Percentiles rank a stretch among this genome's conserved stretches.
phyloP scores from a whole-genome alignment of 2,113 vertebrate species.

The Tragelaphus scriptus region DNA sequence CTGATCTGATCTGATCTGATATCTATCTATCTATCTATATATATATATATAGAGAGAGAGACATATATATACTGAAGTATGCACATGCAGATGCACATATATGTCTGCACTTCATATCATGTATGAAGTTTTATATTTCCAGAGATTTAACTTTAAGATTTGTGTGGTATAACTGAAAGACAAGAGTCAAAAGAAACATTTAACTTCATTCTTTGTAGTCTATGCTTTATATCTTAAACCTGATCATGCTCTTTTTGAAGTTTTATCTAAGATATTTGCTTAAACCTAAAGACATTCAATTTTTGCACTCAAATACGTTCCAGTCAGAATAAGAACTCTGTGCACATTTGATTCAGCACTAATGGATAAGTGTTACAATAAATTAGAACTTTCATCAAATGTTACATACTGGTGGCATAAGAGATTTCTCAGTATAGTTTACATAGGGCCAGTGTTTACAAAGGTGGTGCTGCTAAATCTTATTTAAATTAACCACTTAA shows the following conservation, averaged over 20 bases:
- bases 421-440: not conserved
- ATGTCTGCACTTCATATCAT: no score
- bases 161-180: not conserved
- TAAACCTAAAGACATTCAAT: not conserved
- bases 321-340: not conserved
- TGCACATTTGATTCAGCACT: not conserved
- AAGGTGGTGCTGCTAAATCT: not conserved
- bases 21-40: no score
- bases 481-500: no score
- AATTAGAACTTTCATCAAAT: not conserved
- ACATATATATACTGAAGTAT: no score
- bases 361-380: not conserved
- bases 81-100: no score
- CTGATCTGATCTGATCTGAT: no score
- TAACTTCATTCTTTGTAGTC: not conserved
- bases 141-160: no score
- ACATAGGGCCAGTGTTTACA: not conserved
- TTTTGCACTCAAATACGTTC: not conserved
- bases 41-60: no score
- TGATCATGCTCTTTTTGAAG: no score
- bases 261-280: not conserved
- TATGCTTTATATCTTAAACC: not conserved
- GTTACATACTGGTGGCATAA: not conserved
- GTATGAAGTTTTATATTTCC: no score
- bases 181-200: not conserved